Evolutionary conservation across 2,888 invertebrate genomes (phyloP).

Genomic region (Pachliopta kotzebuea): DNA sequence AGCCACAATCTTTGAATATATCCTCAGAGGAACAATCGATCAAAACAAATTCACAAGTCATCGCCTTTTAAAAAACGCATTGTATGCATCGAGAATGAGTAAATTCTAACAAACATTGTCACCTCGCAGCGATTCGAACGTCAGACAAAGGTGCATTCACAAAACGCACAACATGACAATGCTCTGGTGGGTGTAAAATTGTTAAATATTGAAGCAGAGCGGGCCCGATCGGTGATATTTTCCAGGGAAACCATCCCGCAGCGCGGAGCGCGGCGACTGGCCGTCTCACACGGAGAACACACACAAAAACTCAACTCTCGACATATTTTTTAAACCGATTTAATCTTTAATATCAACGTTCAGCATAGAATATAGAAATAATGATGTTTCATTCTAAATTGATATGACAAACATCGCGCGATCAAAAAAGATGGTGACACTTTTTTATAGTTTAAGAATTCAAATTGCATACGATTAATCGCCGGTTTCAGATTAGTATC

Average conservation of each 20-base stretch:
- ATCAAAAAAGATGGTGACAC: conserved; percentile 57
- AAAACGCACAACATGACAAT: conserved; percentile 63
- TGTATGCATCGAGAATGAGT: conserved; percentile 67
- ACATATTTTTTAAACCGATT: conserved; percentile 54
- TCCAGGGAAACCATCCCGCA: conserved; percentile 77
- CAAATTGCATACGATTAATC: conserved; percentile 34
- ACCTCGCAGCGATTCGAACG: conserved; percentile 68
- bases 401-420: conserved; percentile 63
- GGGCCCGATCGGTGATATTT: conserved; percentile 48
- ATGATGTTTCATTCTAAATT: conserved; percentile 75
- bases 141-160: conserved; percentile 67
- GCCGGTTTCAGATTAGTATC: conserved; percentile 30
- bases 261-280: conserved; percentile 70
- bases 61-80: conserved; percentile 73
- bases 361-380: conserved; percentile 76
- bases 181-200: conserved; percentile 71
- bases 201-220: conserved; percentile 74
- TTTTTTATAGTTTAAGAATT: conserved; percentile 45
- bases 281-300: conserved; percentile 69
- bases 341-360: conserved; percentile 73
- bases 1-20: conserved; percentile 31
- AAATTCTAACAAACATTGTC: conserved; percentile 77
- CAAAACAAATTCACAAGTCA: conserved; percentile 80
- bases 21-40: conserved; percentile 65
- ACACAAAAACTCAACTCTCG: conserved; percentile 63